phyloP scores from a whole-genome alignment of 2,797 vertebrate species.

The Tinamus major region DNA sequence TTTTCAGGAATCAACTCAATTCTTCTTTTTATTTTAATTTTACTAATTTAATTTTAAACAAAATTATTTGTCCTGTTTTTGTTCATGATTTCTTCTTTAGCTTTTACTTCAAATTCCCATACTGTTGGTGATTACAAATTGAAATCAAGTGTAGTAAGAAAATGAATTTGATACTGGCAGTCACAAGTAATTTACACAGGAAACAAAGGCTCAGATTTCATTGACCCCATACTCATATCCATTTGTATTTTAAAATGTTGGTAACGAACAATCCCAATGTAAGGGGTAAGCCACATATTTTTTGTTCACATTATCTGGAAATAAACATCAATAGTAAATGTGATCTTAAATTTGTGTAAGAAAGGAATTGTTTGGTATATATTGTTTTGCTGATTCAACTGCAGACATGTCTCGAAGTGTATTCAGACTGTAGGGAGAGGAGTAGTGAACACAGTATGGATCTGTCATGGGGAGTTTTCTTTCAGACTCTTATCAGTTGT shows the following conservation, averaged over 20 bases:
- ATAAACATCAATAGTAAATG: neutral
- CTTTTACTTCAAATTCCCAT: neutral
- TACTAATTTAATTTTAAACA: neutral
- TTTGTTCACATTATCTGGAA: neutral
- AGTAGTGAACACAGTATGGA: neutral
- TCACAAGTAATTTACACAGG: neutral
- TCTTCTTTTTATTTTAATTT: too few relatives aligned
- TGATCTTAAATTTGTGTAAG: neutral
- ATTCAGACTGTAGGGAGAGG: neutral
- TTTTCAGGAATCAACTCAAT: neutral
- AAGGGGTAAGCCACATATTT: neutral
- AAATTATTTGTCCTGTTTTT: neutral
- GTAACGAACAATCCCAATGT: neutral
- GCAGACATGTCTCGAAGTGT: neutral
- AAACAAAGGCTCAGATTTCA: neutral
- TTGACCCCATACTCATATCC: neutral
- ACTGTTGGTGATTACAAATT: neutral
- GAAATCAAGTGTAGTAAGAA: neutral
- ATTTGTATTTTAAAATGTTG: neutral
- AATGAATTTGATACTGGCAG: neutral
- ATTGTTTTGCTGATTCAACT: neutral
- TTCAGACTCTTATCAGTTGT: neutral
- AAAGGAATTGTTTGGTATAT: neutral
- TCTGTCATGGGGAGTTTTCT: conserved; percentile 9
- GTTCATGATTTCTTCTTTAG: neutral